phyloP scores from a whole-genome alignment of 1,140 invertebrate genomes.

The Drosophila takahashii region DNA sequence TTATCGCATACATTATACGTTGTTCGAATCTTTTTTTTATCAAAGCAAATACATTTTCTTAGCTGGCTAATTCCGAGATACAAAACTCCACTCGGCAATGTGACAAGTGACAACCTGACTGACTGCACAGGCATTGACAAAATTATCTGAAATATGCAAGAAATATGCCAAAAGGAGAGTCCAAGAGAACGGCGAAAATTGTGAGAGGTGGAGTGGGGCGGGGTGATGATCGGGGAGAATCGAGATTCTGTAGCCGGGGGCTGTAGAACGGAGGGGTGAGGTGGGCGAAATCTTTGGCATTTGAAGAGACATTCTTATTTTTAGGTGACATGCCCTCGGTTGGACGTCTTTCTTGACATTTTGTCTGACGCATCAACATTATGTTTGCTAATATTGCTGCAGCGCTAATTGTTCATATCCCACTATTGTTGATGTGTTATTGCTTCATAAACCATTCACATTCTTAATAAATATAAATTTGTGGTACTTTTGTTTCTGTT shows the following conservation, averaged over 20 bases:
- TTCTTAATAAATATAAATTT: not conserved
- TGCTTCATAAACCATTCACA: not conserved
- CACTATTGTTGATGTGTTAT: conserved; percentile 1
- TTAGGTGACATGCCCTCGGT: conserved; percentile 84
- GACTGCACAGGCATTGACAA: conserved; percentile 84
- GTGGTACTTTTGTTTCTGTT: not conserved
- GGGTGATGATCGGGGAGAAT: conserved; percentile 26
- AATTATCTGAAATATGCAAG: conserved; percentile 84
- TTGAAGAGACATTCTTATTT: conserved; percentile 84
- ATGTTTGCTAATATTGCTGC: not conserved
- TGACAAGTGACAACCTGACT: conserved; percentile 84
- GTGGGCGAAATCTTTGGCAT: conserved; percentile 73
- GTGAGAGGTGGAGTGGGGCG: conserved; percentile 27
- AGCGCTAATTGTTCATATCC: conserved; percentile 29
- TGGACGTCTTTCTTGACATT: conserved; percentile 65
- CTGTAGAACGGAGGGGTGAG: conserved; percentile 13
- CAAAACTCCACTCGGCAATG: conserved; percentile 59
- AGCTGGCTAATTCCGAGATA: conserved; percentile 79
- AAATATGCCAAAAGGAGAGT: conserved; percentile 64
- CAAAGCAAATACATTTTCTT: conserved; percentile 55
- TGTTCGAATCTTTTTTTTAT: conserved; percentile 50
- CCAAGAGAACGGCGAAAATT: conserved; percentile 41
- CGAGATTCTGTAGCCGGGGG: conserved; percentile 9
- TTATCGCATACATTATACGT: conserved; percentile 39
- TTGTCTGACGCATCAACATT: conserved; percentile 48